A percentile compares a stretch with the other conserved stretches of the same genome.
Conservation (phyloP, 2,797 vertebrate species). For the Podarcis siculus region DNA sequence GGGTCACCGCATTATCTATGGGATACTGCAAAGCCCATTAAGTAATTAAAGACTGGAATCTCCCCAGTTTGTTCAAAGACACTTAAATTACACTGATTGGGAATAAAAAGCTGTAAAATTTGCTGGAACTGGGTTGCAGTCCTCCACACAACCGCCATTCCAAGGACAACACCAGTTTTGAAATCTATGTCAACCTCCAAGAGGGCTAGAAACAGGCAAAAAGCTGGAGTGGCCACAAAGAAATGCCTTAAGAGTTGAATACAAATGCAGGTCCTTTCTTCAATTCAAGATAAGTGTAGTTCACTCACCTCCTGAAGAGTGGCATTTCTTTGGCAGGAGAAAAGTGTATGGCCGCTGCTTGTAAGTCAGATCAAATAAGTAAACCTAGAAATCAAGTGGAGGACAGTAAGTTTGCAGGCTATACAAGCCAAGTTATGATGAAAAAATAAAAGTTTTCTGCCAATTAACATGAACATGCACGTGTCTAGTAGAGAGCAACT, state of each 20-base stretch:
- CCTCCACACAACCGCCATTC: no score
- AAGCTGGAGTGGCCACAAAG: neutral
- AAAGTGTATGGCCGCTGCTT: constrained; percentile 97
- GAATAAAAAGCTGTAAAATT: neutral
- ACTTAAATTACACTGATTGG: neutral
- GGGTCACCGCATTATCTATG: no score
- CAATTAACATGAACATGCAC: neutral
- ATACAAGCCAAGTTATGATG: neutral
- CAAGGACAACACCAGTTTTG: neutral
- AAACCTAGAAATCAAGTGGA: constrained; percentile 83
- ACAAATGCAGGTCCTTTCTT: neutral
- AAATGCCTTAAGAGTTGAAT: neutral
- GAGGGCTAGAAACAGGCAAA: neutral
- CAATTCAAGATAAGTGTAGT: neutral
- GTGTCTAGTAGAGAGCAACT: neutral
- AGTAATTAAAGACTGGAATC: neutral
- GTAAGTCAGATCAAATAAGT: constrained; percentile 96
- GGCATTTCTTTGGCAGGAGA: constrained; percentile 92
- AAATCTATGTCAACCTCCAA: neutral
- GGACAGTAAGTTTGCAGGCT: neutral
- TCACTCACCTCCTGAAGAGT: constrained; percentile 86
- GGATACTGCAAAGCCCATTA: neutral
- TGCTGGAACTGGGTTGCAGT: neutral
- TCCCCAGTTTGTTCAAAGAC: neutral
- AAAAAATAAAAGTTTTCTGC: neutral